These are phyloP conservation scores for Drosophila meridiana DNA, from an alignment of 2,888 invertebrate genomes.

Conservation along the genomic window DNA sequence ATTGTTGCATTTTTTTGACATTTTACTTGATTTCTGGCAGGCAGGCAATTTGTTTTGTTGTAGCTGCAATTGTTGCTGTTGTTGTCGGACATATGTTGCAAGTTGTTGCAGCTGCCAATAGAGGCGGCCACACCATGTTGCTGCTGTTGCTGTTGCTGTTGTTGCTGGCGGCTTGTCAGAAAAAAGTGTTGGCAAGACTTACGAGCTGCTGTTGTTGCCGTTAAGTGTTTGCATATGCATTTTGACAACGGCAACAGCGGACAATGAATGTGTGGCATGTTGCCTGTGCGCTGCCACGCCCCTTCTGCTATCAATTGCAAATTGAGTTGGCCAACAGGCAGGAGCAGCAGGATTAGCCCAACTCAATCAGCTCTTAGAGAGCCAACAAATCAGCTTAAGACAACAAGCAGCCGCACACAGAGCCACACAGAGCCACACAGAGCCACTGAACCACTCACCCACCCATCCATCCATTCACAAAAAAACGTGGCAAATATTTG, in stretches of 20 bases:
- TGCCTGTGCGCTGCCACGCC: slow-evolving; percentile 42
- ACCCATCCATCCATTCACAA: not conserved
- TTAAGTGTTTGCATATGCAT: slow-evolving; percentile 74
- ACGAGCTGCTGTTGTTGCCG: slow-evolving; percentile 56
- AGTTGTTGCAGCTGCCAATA: slow-evolving; percentile 78
- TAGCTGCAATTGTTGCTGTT: slow-evolving; percentile 56
- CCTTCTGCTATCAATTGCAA: slow-evolving; percentile 23
- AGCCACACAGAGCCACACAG: not conserved
- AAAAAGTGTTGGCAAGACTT: slow-evolving; percentile 69
- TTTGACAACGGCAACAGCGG: slow-evolving; percentile 42
- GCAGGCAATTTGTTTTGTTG: slow-evolving; percentile 64
- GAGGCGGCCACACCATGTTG: slow-evolving; percentile 69
- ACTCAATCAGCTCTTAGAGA: slow-evolving; percentile 55
- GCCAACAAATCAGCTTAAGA: slow-evolving; percentile 79
- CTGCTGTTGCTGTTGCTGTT: slow-evolving; percentile 21
- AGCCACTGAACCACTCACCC: not conserved
- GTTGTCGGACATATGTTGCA: slow-evolving; percentile 68
- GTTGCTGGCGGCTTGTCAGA: slow-evolving; percentile 61
- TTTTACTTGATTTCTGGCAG: slow-evolving; percentile 69
- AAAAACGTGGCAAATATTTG: slow-evolving; percentile 54
- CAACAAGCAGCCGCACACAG: slow-evolving; percentile 46
- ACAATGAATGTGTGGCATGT: slow-evolving; percentile 60
- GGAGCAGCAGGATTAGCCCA: slow-evolving; percentile 43
- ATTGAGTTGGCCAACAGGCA: slow-evolving; percentile 39
- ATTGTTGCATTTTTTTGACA: slow-evolving; percentile 66